Evolutionary conservation across 2,113 vertebrate genomes (phyloP).

Genomic region (Gymnocephalus cernua): DNA sequence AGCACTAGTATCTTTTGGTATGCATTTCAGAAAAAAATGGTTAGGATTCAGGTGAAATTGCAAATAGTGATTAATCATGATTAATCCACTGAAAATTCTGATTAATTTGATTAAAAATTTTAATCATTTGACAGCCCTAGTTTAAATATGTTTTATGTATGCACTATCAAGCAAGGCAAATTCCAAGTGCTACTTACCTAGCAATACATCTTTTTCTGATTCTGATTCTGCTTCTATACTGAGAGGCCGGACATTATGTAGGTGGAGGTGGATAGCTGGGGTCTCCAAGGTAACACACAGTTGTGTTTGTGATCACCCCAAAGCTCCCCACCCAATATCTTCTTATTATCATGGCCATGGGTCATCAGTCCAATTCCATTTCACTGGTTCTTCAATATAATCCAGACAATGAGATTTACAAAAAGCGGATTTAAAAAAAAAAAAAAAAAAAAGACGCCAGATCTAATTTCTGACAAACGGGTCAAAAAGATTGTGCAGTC

Average conservation of each 20-base stretch:
- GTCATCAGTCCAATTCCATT: slow-evolving; percentile 10
- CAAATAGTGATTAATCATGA: no score
- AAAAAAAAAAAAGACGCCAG: neutral
- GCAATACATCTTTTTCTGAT: no score
- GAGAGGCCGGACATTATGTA: neutral
- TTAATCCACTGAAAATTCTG: no score
- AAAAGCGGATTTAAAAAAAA: neutral
- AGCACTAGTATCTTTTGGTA: no score
- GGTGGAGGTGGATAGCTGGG: neutral
- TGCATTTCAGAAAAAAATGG: no score
- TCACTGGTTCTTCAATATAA: slow-evolving; percentile 2
- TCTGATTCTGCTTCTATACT: neutral
- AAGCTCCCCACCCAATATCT: neutral
- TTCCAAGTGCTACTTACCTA: no score
- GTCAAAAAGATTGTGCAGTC: neutral
- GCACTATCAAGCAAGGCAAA: no score
- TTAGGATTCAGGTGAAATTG: no score
- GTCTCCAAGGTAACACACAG: slow-evolving; percentile 21
- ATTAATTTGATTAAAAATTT: no score
- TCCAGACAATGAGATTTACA: slow-evolving; percentile 3
- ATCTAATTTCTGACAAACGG: neutral
- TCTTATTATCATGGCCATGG: neutral
- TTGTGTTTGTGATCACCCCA: neutral
- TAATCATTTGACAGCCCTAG: no score
- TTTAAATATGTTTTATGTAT: no score